Percentiles rank a stretch among this genome's conserved stretches.
Conservation (phyloP, 1,140 invertebrate genomes). For the Caenorhabditis elegans region DNA sequence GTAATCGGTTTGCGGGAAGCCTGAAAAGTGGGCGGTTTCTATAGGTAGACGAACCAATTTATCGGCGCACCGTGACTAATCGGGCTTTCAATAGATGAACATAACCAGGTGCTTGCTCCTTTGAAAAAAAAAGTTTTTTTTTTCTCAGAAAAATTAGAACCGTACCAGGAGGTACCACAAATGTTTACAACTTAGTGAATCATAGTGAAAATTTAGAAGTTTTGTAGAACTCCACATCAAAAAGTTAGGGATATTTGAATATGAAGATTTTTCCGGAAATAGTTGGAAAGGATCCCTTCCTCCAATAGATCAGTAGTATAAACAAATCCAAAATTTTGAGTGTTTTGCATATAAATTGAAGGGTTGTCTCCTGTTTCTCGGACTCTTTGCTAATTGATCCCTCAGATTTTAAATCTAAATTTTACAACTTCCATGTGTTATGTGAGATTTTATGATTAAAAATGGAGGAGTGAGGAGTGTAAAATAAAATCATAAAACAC, state of each 20-base stretch:
- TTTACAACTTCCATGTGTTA: not conserved
- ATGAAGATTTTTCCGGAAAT: not conserved
- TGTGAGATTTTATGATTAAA: slow-evolving; percentile 18
- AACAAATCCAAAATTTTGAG: slow-evolving; percentile 24
- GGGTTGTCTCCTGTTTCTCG: not conserved
- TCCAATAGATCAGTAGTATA: too few relatives aligned
- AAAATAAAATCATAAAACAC: not conserved
- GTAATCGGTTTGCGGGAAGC: not conserved
- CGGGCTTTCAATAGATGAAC: not conserved
- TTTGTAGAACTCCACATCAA: not conserved
- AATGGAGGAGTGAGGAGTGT: not conserved
- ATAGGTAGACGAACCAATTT: slow-evolving; percentile 9
- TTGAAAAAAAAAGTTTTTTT: not conserved
- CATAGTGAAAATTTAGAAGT: too few relatives aligned
- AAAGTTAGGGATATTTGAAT: not conserved
- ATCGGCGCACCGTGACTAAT: not conserved
- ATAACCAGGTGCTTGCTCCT: not conserved
- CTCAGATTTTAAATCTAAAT: not conserved
- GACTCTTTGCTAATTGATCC: not conserved
- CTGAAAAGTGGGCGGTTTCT: not conserved
- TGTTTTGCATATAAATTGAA: slow-evolving; percentile 29
- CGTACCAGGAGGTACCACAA: not conserved
- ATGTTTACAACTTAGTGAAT: too few relatives aligned
- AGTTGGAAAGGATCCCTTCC: not conserved
- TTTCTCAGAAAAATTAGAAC: not conserved